Base-by-base conservation (phyloP, 2,113 vertebrate genomes). In the Lampris megalopsis region DNA sequence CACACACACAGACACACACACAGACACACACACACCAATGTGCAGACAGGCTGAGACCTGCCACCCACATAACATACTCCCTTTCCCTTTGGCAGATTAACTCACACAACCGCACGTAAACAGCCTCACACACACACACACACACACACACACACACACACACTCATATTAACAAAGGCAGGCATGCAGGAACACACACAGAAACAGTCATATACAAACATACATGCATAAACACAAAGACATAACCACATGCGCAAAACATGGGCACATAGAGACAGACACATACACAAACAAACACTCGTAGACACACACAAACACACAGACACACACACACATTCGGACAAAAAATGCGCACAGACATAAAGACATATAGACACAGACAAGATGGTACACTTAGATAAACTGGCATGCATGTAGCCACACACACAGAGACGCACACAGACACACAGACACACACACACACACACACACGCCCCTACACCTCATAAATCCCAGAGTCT, bases 41-140 rank as follows among this genome's bases (percentile, higher is more conserved):
- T 35, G 50, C 43, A 71, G n/a, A 65, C 81, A 1, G 48, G 86
- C 78, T 68, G 54, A 80, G 59, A 80, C 80, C 13, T 80, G 88
- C 64, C 37, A 3, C 59, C 9, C 63, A 40, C 43, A 67, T 54
- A 38, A 70, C 70, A 73, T 68, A 43, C 61, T 5, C 63, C 59
- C 80, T 65, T 56, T 78, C 60, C 70, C 76, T 80, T 72, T 75
- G 56, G 82, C 69, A 74, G 48, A 73, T 84, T 50, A 67, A 67
- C 79, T 67, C 76, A 61, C 79, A 75, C 75, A 76, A 77, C 79
- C 71, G 63, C 81, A 71, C 45, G 45, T 88, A 71, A 85, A 83
- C 82, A 85, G 57, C 52, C 73, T 45, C 67, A 50, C 66, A 67
- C 54, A 61, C 75, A 81, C 71, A 65, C 75, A 73, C 75, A 71